These are phyloP conservation scores for Isichthys henryi DNA, from an alignment of 2,113 vertebrate genomes.

Conservation along the genomic window DNA sequence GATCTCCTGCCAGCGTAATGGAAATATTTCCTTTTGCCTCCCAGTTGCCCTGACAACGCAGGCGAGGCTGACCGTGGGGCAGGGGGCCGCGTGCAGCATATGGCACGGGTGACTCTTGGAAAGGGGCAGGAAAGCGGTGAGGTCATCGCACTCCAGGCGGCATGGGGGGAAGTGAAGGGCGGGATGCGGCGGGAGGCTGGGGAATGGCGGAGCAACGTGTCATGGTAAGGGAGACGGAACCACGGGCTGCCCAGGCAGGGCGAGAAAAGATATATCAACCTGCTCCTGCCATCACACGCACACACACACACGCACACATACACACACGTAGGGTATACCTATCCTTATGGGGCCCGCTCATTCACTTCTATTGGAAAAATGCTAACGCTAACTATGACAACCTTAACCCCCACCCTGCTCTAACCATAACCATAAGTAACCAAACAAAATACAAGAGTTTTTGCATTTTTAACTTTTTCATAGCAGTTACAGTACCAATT, in stretches of 20 bases:
- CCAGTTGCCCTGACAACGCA: constrained; percentile 12
- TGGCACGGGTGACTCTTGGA: background rate
- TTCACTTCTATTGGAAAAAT: too few species aligned
- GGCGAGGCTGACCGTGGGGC: background rate
- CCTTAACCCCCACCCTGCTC: too few species aligned
- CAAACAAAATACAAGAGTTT: too few species aligned
- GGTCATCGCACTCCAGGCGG: constrained; percentile 19
- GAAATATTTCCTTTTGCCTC: background rate
- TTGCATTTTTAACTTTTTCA: too few species aligned
- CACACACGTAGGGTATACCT: too few species aligned
- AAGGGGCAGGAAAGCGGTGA: background rate
- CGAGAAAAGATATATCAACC: background rate
- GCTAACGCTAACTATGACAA: too few species aligned
- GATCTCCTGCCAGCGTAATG: background rate
- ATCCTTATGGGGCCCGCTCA: too few species aligned
- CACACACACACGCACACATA: background rate
- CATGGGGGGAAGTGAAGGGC: background rate
- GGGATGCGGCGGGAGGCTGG: background rate
- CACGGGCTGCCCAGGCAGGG: background rate
- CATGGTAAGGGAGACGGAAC: background rate
- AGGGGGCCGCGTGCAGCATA: background rate
- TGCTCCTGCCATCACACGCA: background rate
- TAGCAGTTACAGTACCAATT: too few species aligned
- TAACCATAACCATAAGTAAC: too few species aligned
- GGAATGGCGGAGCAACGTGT: background rate